These are phyloP conservation scores for Oriolus oriolus DNA, from an alignment of 2,113 vertebrate species.

Conservation along the genomic window DNA sequence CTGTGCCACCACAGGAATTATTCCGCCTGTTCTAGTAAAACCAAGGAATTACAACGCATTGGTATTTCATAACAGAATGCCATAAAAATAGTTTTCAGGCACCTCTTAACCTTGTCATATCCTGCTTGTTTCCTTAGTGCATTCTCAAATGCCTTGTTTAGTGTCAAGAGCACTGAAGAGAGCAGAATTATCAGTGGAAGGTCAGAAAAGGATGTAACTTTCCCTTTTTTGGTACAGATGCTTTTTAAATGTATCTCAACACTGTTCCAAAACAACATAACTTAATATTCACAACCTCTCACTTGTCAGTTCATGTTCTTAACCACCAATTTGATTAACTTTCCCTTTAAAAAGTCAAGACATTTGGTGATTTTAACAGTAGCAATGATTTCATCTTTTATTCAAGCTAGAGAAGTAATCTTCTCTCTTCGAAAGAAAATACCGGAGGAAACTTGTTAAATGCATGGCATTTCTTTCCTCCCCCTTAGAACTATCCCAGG, in stretches of 20 bases:
- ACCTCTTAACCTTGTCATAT: neutral
- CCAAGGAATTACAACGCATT: neutral
- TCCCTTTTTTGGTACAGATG: neutral
- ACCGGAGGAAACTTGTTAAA: neutral
- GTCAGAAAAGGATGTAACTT: neutral
- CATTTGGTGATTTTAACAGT: neutral
- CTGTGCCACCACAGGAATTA: constrained; percentile 88
- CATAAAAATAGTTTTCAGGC: neutral
- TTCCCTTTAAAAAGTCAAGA: neutral
- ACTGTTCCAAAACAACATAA: neutral
- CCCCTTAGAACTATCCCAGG: neutral
- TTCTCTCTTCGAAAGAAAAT: neutral
- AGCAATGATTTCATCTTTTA: neutral
- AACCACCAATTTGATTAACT: neutral
- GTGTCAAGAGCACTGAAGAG: neutral
- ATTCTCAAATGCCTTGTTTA: neutral
- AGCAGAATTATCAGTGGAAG: neutral
- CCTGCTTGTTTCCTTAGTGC: neutral
- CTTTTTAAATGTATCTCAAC: neutral
- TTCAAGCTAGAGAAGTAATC: neutral
- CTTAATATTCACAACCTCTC: neutral
- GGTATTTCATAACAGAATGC: neutral
- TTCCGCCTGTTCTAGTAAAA: constrained; percentile 84
- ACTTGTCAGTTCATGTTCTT: neutral
- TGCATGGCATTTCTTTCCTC: neutral